A percentile compares a stretch with the other conserved stretches of the same genome.
phyloP scores from a whole-genome alignment of 2,113 vertebrate genomes.

The Sceloporus tristichus region DNA sequence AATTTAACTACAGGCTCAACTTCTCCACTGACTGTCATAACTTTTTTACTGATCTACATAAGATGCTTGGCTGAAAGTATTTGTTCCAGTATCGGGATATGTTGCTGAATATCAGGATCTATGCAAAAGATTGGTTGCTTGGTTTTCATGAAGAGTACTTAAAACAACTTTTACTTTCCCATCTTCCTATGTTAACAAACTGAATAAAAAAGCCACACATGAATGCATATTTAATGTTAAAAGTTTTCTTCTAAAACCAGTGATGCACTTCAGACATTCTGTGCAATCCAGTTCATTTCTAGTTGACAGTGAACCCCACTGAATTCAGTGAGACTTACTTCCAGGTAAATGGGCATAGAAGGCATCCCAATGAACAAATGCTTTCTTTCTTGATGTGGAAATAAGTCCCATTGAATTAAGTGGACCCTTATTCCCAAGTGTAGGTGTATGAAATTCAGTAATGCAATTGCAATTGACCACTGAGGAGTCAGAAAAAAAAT shows the following conservation, averaged over 20 bases:
- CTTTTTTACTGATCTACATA: not conserved
- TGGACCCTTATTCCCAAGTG: not conserved
- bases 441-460: not conserved
- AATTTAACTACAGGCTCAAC: not conserved
- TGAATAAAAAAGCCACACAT: not conserved
- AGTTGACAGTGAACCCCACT: not conserved
- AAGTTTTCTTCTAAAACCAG: not conserved
- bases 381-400: not conserved
- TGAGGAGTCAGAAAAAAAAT: not conserved
- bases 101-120: not conserved
- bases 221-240: conserved; percentile 2
- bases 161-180: not conserved
- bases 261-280: not conserved
- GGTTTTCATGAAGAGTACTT: not conserved
- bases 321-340: not conserved
- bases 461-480: not conserved
- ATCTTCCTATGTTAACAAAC: not conserved
- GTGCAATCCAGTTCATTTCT: not conserved
- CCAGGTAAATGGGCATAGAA: not conserved
- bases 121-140: not conserved
- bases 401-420: not conserved
- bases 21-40: not conserved
- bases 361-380: not conserved
- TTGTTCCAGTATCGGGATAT: not conserved
- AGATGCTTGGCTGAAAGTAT: not conserved